Base-by-base conservation (phyloP, 1,140 invertebrate species). In the Drosophila micromelanica region DNA sequence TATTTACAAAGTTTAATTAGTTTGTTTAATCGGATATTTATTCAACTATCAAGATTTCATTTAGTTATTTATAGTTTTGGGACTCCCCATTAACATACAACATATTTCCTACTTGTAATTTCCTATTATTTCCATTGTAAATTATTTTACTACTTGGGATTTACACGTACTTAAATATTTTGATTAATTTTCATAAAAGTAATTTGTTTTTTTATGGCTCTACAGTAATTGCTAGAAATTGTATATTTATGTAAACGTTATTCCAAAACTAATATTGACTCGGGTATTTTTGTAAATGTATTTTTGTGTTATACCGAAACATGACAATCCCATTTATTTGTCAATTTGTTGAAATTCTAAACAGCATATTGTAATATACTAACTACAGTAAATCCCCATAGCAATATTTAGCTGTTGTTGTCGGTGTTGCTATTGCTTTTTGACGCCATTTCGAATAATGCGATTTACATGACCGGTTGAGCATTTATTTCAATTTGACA, bases 401-500 rank as follows among this genome's bases (percentile, higher is more conserved):
- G 15, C 37, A 43, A 60, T 9, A n/a, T n/a, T 30, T 13, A 12
- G 40, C 40, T 59, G 45, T 3, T 37, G 45, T 17, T 51, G 38
- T 51, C 32, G 13, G 3, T 54, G 32, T 30, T 38, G 27, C 32
- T 67, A 27, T 42, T 46, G 23, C 15, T 40, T 43, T 62, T 62
- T 62, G 59, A 61, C 56, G 65, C 56, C 59, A 69, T 69, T 69
- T 69, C 48, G 56, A 84, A 80, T 86, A 80, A 70, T 85, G 63
- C 56, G 51, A 84, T 85, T 85, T 77, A 86, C 80, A 86, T 78
- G 80, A 70, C 55, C 55, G 49, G 63, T 60, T 73, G 61, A 59
- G 43, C 73, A 73, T 67, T 73, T 85, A 43, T 15, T 73, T 40
- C 37, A 37, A 71, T 86, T 81, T 64, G 57, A 81, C 65, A 77